Percentiles rank a stretch among this genome's conserved stretches.
phyloP scores from a whole-genome alignment of 2,113 vertebrate species.

The Mohoua ochrocephala region DNA sequence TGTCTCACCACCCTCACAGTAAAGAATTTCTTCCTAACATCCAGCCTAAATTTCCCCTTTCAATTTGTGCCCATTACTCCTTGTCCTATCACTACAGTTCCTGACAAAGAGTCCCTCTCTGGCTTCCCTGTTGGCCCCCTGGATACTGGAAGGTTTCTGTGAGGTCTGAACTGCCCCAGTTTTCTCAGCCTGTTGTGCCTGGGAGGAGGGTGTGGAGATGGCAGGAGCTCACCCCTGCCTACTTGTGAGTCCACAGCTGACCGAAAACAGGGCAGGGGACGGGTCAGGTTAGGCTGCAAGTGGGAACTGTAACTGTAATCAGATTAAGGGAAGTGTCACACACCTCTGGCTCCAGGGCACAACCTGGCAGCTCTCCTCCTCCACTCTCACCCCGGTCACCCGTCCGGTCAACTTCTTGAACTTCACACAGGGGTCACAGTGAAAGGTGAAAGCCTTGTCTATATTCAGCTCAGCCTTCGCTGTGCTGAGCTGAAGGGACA shows the following conservation, averaged over 20 bases:
- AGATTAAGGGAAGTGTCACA: not conserved
- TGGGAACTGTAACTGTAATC: not conserved
- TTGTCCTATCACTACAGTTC: not conserved
- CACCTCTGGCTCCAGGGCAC: not conserved
- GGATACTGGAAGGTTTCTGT: not conserved
- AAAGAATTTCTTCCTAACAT: not conserved
- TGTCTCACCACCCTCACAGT: not conserved
- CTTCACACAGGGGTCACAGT: not conserved
- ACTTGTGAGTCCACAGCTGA: not conserved
- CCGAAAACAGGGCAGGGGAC: not conserved
- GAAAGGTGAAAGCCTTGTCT: not conserved
- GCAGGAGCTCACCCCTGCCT: not conserved
- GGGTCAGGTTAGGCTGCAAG: not conserved
- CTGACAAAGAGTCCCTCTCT: not conserved
- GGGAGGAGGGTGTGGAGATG: not conserved
- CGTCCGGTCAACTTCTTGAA: not conserved
- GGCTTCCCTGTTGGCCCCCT: too few species aligned
- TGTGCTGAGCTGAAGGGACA: not conserved
- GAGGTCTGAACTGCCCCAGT: not conserved
- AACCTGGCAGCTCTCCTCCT: not conserved
- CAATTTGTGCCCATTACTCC: not conserved
- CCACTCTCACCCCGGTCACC: fast-evolving
- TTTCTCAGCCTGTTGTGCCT: not conserved
- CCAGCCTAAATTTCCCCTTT: not conserved
- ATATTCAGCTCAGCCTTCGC: not conserved